Percentiles rank a stretch among this genome's conserved stretches.
phyloP scores from a whole-genome alignment of 2,113 vertebrate species.

The Campylomormyrus numenius region DNA sequence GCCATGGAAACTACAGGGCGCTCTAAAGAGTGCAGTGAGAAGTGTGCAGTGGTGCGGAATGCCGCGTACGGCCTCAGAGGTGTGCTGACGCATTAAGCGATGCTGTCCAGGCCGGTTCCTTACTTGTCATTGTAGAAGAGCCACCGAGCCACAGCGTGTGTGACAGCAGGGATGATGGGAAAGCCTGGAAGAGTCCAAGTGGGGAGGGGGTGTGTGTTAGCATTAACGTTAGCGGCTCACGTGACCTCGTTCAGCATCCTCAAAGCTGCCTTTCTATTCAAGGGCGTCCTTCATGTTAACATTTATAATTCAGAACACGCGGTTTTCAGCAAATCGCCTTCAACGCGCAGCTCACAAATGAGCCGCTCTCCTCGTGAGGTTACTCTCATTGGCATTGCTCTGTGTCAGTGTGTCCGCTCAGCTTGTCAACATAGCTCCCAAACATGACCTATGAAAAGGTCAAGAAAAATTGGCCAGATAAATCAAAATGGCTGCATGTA shows the following conservation, averaged over 20 bases:
- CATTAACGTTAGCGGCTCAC: neutral
- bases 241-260: neutral
- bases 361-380: neutral
- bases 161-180: slow-evolving; percentile 58
- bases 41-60: neutral
- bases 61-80: neutral
- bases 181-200: slow-evolving; percentile 48
- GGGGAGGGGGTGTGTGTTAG: neutral
- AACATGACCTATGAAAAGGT: neutral
- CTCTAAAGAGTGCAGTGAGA: neutral
- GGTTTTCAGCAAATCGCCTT: neutral
- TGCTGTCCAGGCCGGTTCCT: slow-evolving; percentile 4
- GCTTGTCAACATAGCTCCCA: neutral
- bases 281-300: neutral
- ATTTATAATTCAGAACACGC: neutral
- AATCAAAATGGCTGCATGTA: neutral
- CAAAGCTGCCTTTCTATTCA: neutral
- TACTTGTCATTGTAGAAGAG: slow-evolving; percentile 60
- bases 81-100: neutral
- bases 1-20: neutral
- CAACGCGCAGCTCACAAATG: neutral
- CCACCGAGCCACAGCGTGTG: slow-evolving; percentile 56
- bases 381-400: neutral
- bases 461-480: neutral
- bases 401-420: neutral